phyloP scores from a whole-genome alignment of 2,113 vertebrate species.

The Embiotoca jacksoni region DNA sequence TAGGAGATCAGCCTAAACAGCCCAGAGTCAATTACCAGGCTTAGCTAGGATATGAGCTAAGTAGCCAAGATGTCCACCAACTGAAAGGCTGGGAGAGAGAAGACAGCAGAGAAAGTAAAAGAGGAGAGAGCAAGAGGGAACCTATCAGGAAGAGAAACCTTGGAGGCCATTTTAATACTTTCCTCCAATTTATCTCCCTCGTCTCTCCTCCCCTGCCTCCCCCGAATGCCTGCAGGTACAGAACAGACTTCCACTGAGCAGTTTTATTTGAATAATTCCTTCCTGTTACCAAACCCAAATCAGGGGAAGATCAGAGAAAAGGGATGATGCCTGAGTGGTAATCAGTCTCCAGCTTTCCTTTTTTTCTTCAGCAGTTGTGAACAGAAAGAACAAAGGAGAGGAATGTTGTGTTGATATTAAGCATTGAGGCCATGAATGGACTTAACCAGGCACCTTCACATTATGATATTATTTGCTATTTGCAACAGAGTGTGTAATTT shows the following conservation, averaged over 20 bases:
- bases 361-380: constrained; percentile 40
- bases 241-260: constrained; percentile 90
- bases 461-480: neutral
- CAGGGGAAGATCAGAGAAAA: constrained; percentile 89
- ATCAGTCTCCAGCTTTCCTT: constrained; percentile 58
- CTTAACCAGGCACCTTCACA: neutral
- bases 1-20: constrained; percentile 60
- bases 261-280: constrained; percentile 91
- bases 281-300: constrained; percentile 80
- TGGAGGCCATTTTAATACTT: constrained; percentile 84
- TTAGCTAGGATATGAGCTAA: constrained; percentile 59
- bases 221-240: constrained; percentile 84
- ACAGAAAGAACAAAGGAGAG: constrained; percentile 40
- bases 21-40: constrained; percentile 71
- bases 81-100: constrained; percentile 6
- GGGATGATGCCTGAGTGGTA: constrained; percentile 89
- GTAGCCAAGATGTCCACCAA: constrained; percentile 52
- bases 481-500: too few relatives aligned
- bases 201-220: constrained; percentile 39
- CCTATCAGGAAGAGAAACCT: constrained; percentile 72
- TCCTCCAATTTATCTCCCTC: constrained; percentile 87
- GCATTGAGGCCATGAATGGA: neutral
- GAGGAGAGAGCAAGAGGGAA: neutral
- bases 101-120: neutral
- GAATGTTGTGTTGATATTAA: neutral